These are phyloP conservation scores for Pedicia rivosa DNA, from an alignment of 2,888 invertebrate genomes.

Conservation along the genomic window DNA sequence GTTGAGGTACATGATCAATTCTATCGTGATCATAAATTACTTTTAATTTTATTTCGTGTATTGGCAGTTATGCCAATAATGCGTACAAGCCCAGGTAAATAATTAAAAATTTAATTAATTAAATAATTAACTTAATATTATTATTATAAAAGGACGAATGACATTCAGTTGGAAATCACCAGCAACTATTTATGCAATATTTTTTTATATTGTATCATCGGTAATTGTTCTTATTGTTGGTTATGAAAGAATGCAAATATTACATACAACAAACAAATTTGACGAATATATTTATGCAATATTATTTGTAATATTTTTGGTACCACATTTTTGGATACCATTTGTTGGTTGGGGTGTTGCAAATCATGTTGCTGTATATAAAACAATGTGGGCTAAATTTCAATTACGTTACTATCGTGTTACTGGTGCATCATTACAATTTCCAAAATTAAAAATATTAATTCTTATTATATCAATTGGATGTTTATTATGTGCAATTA, in stretches of 20 bases:
- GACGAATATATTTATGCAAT: conserved; percentile 56
- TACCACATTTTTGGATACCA: conserved; percentile 24
- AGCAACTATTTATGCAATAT: conserved; percentile 47
- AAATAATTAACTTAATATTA: not conserved
- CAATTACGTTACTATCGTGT: conserved; percentile 43
- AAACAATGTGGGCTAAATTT: conserved; percentile 50
- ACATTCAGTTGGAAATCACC: conserved; percentile 47
- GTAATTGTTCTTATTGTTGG: conserved; percentile 42
- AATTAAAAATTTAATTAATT: too few species aligned
- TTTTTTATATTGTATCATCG: conserved; percentile 42
- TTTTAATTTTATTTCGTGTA: conserved; percentile 42
- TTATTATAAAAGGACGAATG: too few species aligned
- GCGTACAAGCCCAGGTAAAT: conserved; percentile 37
- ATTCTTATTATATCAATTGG: conserved; percentile 45
- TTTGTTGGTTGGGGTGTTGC: conserved; percentile 57
- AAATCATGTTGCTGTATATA: conserved; percentile 48
- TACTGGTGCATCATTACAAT: conserved; percentile 41
- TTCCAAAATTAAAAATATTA: conserved; percentile 40
- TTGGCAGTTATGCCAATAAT: conserved; percentile 51
- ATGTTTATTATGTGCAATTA: conserved; percentile 41
- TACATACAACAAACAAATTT: conserved; percentile 42
- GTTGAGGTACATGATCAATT: conserved; percentile 45
- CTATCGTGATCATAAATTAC: conserved; percentile 47
- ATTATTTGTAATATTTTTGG: conserved; percentile 33
- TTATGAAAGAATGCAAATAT: conserved; percentile 41